Conservation (phyloP, 2,888 invertebrate species). For the Stenurella melanura region DNA sequence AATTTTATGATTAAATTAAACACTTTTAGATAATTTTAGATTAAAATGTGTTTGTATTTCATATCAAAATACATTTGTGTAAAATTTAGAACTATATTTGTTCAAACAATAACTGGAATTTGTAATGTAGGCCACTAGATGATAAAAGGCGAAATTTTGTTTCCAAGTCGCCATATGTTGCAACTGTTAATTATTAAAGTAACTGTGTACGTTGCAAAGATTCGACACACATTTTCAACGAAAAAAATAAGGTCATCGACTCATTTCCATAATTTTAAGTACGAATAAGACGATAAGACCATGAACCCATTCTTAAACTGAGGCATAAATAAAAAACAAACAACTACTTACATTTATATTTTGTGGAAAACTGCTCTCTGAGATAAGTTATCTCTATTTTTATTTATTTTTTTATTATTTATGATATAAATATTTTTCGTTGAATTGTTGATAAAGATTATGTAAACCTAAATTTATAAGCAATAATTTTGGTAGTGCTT, state of each 20-base stretch:
- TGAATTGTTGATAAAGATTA: slow-evolving; percentile 25
- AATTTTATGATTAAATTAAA: neutral
- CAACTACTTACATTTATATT: slow-evolving; percentile 25
- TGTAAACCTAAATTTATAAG: slow-evolving; percentile 13
- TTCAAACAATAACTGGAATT: slow-evolving; percentile 32
- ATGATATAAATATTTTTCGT: slow-evolving; percentile 37
- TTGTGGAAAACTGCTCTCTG: slow-evolving; percentile 37
- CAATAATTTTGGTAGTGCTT: slow-evolving; percentile 6
- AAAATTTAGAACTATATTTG: slow-evolving; percentile 32
- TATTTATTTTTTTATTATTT: slow-evolving; percentile 40
- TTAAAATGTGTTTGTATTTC: neutral
- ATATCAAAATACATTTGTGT: slow-evolving; percentile 28
- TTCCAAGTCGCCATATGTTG: slow-evolving; percentile 18
- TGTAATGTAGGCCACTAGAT: slow-evolving; percentile 31
- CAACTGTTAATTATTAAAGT: slow-evolving; percentile 11
- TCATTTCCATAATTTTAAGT: slow-evolving; percentile 50
- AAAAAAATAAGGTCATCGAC: slow-evolving; percentile 52
- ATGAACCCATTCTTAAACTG: slow-evolving; percentile 51
- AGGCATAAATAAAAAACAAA: slow-evolving; percentile 34
- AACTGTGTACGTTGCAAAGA: slow-evolving; percentile 50
- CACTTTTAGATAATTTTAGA: slow-evolving; percentile 12
- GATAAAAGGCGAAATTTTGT: slow-evolving; percentile 38
- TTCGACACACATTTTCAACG: slow-evolving; percentile 53
- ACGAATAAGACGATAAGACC: slow-evolving; percentile 45
- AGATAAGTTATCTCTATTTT: slow-evolving; percentile 35